Percentiles rank a stretch among this genome's conserved stretches.
These are phyloP conservation scores for Gorsachius magnificus DNA, from an alignment of 2,797 vertebrate species.

Conservation along the genomic window DNA sequence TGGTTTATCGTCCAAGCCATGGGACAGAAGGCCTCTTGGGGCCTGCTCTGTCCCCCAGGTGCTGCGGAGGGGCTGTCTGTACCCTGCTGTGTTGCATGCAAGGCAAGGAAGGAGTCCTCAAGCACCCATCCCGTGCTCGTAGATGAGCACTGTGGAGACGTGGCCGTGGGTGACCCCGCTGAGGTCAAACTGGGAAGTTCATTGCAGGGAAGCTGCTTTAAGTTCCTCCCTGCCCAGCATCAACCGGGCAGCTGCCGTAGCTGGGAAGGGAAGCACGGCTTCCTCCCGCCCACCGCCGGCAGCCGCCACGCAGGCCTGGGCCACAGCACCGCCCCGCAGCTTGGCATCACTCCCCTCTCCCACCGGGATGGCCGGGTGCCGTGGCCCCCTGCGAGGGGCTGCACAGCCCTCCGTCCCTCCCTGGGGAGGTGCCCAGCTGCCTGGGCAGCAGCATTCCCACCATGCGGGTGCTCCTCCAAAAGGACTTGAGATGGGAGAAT, in stretches of 20 bases:
- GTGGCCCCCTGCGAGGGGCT: neutral
- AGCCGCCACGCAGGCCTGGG: neutral
- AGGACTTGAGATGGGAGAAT: neutral
- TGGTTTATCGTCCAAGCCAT: neutral
- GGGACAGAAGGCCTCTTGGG: neutral
- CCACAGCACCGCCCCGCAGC: fast-evolving
- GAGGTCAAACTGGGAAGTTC: neutral
- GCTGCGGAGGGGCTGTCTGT: neutral
- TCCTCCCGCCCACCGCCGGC: neutral
- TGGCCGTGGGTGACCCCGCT: neutral
- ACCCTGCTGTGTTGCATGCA: neutral
- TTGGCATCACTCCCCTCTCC: neutral
- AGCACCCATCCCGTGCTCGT: fast-evolving
- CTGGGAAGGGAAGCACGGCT: neutral
- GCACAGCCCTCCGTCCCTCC: neutral
- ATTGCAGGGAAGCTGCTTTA: neutral
- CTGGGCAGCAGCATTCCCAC: neutral
- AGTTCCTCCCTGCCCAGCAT: neutral
- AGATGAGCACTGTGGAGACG: neutral
- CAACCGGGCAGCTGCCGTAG: fast-evolving
- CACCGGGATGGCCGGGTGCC: fast-evolving
- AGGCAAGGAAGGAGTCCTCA: neutral
- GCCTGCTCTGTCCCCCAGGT: neutral
- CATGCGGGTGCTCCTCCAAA: neutral
- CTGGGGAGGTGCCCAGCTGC: neutral